Evolutionary conservation across 2,888 invertebrate species (phyloP).

Genomic region (Micoletzkya japonica): DNA sequence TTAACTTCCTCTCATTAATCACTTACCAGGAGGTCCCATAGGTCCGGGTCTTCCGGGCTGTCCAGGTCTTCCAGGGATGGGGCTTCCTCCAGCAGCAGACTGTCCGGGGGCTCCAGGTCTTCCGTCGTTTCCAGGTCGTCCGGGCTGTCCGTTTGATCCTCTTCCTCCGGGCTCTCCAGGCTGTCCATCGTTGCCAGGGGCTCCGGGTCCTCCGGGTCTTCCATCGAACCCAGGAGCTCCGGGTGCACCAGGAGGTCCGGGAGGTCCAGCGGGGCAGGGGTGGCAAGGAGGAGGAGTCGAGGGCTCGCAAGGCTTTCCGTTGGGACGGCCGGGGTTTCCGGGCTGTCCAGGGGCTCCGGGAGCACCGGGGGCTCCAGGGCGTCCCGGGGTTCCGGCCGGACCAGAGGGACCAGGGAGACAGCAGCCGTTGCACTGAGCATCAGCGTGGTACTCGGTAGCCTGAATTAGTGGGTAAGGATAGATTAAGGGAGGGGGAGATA

Average conservation of each 20-base stretch:
- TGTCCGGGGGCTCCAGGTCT: constrained; percentile 20
- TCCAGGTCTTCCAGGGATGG: constrained; percentile 9
- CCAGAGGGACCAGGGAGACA: constrained; percentile 39
- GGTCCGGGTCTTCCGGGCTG: constrained; percentile 1
- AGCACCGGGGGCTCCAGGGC: constrained; percentile 34
- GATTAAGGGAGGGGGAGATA: neutral
- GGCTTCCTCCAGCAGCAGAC: constrained; percentile 2
- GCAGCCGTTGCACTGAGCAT: constrained; percentile 30
- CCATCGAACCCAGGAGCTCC: constrained; percentile 11
- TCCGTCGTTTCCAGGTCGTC: constrained; percentile 25
- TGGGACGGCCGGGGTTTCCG: constrained; percentile 26
- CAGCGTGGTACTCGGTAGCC: constrained; percentile 27
- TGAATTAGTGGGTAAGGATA: neutral
- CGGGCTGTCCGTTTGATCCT: neutral
- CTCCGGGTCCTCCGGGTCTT: constrained; percentile 20
- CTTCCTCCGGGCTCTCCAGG: constrained; percentile 25
- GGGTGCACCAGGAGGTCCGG: constrained; percentile 23
- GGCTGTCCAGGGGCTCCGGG: constrained; percentile 30
- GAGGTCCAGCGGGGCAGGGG: constrained; percentile 17
- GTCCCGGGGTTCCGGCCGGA: constrained; percentile 32
- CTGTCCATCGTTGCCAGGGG: constrained; percentile 17
- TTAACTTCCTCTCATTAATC: neutral
- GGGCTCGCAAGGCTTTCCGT: constrained; percentile 6
- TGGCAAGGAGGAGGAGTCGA: constrained; percentile 20
- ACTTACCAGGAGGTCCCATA: neutral